Evolutionary conservation across 2,888 invertebrate species (phyloP).

Genomic region (Eledona agricola): DNA sequence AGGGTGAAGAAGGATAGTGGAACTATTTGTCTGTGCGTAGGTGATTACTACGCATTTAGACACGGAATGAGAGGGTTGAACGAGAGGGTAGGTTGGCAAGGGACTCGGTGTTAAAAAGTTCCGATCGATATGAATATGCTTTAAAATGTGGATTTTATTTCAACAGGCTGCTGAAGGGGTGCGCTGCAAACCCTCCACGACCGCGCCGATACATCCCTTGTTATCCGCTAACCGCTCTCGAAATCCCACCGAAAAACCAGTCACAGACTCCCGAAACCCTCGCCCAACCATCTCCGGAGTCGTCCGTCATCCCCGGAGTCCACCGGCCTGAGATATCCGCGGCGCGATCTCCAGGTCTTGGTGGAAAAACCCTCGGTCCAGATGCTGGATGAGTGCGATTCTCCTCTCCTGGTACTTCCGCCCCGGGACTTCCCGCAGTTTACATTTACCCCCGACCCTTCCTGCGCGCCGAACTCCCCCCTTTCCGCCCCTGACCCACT

Average conservation of each 20-base stretch:
- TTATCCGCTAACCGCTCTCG: no score
- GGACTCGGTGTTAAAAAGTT: slow-evolving; percentile 68
- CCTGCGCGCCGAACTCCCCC: slow-evolving; percentile 51
- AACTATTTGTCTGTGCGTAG: slow-evolving; percentile 49
- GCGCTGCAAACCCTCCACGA: slow-evolving; percentile 31
- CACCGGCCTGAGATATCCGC: no score
- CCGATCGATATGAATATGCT: slow-evolving; percentile 73
- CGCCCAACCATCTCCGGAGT: slow-evolving; percentile 29
- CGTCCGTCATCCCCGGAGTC: not conserved
- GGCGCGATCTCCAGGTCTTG: slow-evolving; percentile 2
- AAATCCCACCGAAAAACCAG: no score
- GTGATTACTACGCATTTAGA: slow-evolving; percentile 54
- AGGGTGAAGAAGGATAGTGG: slow-evolving; percentile 16
- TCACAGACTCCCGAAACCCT: slow-evolving; percentile 43
- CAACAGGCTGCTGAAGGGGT: slow-evolving; percentile 61
- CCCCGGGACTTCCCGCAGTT: slow-evolving; percentile 60
- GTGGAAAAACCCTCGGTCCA: slow-evolving; percentile 51
- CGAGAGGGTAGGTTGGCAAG: slow-evolving; percentile 50
- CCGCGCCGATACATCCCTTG: slow-evolving; percentile 19
- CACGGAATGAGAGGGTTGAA: slow-evolving; percentile 52
- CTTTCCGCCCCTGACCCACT: slow-evolving; percentile 50
- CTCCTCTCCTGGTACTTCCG: slow-evolving; percentile 50
- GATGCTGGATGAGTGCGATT: slow-evolving; percentile 46
- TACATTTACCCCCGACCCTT: slow-evolving; percentile 58
- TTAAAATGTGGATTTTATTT: slow-evolving; percentile 73